Evolutionary conservation across 1,140 invertebrate genomes (phyloP).

Genomic region (Gryllus bimaculatus): DNA sequence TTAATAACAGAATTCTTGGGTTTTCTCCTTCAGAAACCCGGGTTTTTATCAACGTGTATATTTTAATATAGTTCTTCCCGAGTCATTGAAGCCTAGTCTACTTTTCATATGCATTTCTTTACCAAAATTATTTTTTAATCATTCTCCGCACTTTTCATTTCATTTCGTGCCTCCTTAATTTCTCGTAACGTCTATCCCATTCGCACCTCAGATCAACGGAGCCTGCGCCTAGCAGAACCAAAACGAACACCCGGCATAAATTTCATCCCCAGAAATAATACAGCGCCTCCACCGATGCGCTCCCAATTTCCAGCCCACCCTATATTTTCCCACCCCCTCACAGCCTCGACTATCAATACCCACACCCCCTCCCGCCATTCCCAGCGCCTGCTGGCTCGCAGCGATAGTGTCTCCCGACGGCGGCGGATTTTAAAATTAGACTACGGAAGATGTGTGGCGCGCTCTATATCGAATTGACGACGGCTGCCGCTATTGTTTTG

Average conservation of each 20-base stretch:
- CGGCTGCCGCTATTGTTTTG: neutral
- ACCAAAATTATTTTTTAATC: too few relatives aligned
- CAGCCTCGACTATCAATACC: neutral
- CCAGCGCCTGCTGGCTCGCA: neutral
- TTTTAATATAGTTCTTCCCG: too few relatives aligned
- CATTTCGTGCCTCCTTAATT: too few relatives aligned
- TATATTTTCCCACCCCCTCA: neutral
- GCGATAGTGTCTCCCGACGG: neutral
- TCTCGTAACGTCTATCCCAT: too few relatives aligned
- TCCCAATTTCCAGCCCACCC: neutral
- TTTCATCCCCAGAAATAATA: neutral
- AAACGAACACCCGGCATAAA: neutral
- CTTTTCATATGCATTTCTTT: too few relatives aligned
- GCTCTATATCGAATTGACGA: neutral
- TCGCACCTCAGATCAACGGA: too few relatives aligned
- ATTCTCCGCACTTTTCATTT: too few relatives aligned
- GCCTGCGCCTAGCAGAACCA: too few relatives aligned
- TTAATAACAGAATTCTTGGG: too few relatives aligned
- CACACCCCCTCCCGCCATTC: neutral
- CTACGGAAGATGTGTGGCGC: neutral
- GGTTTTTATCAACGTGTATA: too few relatives aligned
- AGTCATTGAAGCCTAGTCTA: too few relatives aligned
- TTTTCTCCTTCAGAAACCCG: too few relatives aligned
- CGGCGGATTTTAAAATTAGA: neutral
- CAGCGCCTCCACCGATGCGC: neutral